phyloP scores from a whole-genome alignment of 2,113 vertebrate species.

The Oceanodroma tethys region DNA sequence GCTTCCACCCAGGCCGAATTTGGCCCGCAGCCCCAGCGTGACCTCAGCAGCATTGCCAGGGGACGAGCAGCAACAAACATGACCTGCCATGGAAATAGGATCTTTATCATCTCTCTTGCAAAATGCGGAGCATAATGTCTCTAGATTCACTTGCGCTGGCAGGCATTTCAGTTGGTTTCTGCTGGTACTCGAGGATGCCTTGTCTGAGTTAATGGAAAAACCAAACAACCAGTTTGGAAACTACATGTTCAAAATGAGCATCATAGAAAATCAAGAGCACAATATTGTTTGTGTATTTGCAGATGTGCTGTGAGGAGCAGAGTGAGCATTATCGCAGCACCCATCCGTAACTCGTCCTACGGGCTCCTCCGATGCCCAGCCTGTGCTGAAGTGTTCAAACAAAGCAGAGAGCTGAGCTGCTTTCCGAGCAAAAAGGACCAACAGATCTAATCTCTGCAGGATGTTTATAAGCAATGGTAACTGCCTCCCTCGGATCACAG shows the following conservation, averaged over 20 bases:
- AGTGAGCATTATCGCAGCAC: not conserved
- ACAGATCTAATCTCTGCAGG: not conserved
- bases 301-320: not conserved
- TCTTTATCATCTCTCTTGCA: not conserved
- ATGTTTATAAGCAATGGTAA: not conserved
- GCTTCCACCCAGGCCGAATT: not conserved
- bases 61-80: not conserved
- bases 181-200: not conserved
- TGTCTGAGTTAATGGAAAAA: not conserved
- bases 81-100: not conserved
- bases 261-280: not conserved
- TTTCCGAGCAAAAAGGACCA: not conserved
- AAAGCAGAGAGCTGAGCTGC: not conserved
- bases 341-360: accelerated
- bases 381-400: not conserved
- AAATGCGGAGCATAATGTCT: not conserved
- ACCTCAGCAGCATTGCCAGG: not conserved
- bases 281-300: not conserved
- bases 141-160: not conserved
- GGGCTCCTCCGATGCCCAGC: not conserved
- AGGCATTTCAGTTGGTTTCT: not conserved
- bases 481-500: not conserved
- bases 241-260: not conserved
- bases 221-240: not conserved
- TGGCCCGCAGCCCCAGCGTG: accelerated